These are phyloP conservation scores for Chelon auratus DNA, from an alignment of 2,797 vertebrate species.

Conservation along the genomic window DNA sequence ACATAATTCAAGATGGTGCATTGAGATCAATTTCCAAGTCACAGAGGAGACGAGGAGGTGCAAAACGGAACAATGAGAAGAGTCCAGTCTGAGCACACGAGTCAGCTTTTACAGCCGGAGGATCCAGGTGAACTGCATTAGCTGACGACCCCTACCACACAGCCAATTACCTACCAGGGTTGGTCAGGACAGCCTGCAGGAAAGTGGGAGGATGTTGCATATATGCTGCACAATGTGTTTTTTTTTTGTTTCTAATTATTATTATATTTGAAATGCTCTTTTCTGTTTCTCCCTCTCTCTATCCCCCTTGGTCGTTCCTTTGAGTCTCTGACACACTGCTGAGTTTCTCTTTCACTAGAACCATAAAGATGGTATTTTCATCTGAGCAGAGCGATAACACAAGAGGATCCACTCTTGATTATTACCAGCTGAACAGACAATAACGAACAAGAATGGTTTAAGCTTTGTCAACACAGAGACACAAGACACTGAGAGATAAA, in stretches of 20 bases:
- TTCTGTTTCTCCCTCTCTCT: neutral
- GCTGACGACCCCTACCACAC: constrained; percentile 19
- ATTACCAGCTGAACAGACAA: constrained; percentile 43
- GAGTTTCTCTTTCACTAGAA: constrained; percentile 21
- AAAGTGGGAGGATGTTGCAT: neutral
- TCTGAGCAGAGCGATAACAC: constrained; percentile 20
- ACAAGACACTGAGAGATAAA: constrained; percentile 55
- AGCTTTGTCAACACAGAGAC: constrained; percentile 63
- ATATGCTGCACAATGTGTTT: constrained; percentile 6
- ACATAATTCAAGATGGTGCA: no score
- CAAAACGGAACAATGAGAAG: neutral
- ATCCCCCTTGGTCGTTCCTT: neutral
- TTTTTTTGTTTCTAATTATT: constrained; percentile 19
- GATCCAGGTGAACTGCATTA: constrained; percentile 26
- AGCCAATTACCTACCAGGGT: constrained; percentile 32
- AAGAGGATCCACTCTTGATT: constrained; percentile 37
- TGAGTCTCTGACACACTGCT: constrained; percentile 14
- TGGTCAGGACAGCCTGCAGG: neutral
- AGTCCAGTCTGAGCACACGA: neutral
- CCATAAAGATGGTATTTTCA: constrained; percentile 43
- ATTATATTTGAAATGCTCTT: constrained; percentile 4
- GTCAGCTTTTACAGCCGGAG: constrained; percentile 18
- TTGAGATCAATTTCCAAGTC: no score
- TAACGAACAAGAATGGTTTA: constrained; percentile 48
- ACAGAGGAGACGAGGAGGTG: no score